These are phyloP conservation scores for Sphecodes monilicornis DNA, from an alignment of 2,888 invertebrate species.

Conservation along the genomic window DNA sequence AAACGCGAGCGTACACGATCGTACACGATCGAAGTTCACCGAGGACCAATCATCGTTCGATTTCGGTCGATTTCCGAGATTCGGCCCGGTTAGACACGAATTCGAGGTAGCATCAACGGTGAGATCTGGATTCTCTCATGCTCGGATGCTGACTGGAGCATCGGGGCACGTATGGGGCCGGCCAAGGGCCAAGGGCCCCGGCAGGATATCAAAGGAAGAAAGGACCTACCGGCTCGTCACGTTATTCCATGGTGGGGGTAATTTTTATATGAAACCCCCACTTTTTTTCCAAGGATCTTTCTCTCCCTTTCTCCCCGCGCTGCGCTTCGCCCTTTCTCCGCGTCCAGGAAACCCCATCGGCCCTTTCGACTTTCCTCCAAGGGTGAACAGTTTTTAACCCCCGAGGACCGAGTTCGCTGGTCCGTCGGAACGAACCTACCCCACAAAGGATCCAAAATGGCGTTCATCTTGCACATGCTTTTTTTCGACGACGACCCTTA, in stretches of 20 bases:
- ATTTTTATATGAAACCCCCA: conserved; percentile 77
- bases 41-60: conserved; percentile 23
- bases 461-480: conserved; percentile 16
- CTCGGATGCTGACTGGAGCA: conserved; percentile 83
- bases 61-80: conserved; percentile 1
- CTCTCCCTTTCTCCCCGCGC: conserved; percentile 34
- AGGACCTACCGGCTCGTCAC: conserved; percentile 74
- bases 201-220: conserved; percentile 84
- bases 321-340: conserved; percentile 28
- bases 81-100: neutral
- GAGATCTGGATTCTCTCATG: conserved; percentile 79
- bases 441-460: conserved; percentile 76
- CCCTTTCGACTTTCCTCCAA: conserved; percentile 68
- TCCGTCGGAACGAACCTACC: conserved; percentile 33
- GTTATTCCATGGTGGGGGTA: conserved; percentile 72
- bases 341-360: conserved; percentile 56
- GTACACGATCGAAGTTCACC: neutral
- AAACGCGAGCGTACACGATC: neutral
- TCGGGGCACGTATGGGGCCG: conserved; percentile 56
- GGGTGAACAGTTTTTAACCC: conserved; percentile 78
- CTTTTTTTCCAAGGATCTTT: conserved; percentile 48
- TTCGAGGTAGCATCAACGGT: conserved; percentile 30
- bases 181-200: conserved; percentile 73
- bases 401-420: conserved; percentile 46
- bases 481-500: conserved; percentile 36